Evolutionary conservation across 2,113 vertebrate species (phyloP), one percentile per base, ranked within the genome.

Genomic region (Sinocyclocheilus maitianheensis): DNA sequence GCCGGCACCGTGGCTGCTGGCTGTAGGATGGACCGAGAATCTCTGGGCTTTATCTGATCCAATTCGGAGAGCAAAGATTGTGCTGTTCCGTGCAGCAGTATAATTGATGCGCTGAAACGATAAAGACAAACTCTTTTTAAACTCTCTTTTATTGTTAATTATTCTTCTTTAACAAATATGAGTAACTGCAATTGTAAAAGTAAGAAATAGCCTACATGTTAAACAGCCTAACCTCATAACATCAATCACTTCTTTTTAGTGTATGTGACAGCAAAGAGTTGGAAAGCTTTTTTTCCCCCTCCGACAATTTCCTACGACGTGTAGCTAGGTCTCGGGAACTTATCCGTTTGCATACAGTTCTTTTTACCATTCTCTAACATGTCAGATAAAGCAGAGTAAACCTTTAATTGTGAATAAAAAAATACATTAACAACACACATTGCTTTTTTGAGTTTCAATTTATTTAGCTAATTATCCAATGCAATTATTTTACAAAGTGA

Each of bases 1-100:
- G 94, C 92, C 93, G 86, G 91, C 92, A 87, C 89, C 84, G 90
- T 85, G 90, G 72, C 88, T 88, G 85, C 83, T 89, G 90, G 26
- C 84, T 82, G 88, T 82, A 77, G 65, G 26, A 40, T 46, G 71
- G 22, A 16, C 84, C 71, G 65, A 76, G 69, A 80, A 63, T 84
- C 34, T 55, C 34, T 80, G 80, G 37, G n/a, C 51, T n/a, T 77
- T 81, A 67, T 75, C 65, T 30, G 81, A 81, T 87, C 87, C 84
- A 85, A 62, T 86, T 78, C 67, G 71, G 75, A 48, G 78, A 69
- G 75, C 82, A 86, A 84, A 60, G 30, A 67, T 75, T 71, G 71
- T 65, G 76, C 77, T 78, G 69, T 67, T 86, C 46, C 67, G 46
- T n/a, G 74, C 85, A 67, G 69, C 85, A 53, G 69, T 43, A 16